Evolutionary conservation across 2,888 invertebrate species (phyloP), one percentile per base, ranked within the genome.

Genomic region (Hemithea aestivaria): DNA sequence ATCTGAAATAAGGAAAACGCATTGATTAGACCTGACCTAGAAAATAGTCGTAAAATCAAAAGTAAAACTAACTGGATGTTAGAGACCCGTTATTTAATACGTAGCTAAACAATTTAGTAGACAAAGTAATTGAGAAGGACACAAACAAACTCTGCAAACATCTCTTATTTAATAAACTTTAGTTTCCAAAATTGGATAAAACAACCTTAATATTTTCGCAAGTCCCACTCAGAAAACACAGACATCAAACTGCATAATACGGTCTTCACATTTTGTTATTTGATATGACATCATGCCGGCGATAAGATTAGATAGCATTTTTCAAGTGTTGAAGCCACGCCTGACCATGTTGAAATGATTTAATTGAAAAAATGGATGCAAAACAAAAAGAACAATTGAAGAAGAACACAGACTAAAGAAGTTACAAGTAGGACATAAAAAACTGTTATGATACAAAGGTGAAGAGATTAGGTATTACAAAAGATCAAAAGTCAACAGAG

Each of bases 251-350:
- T 63, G 58, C 58, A 66, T 45, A 40, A 12, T 25, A 34, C 46
- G 46, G 42, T 44, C 46, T 45, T 46, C 45, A 51, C 49, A 58
- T 66, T 64, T 64, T 66, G 63, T 73, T 66, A 60, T 61, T 60
- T 37, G 44, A 43, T 57, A 62, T 79, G 79, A 77, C 75, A 73
- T 82, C 77, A 78, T 55, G 42, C 49, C 35, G 40, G 46, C 50
- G 77, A 81, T 79, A 75, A 80, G 82, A 82, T 82, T 62, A 74
- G 76, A 79, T 76, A 68, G 43, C 46, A 40, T 41, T 49, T 60
- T 62, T 61, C 56, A 64, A 67, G 66, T 52, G 49, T 59, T 56
- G 53, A 58, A 57, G 62, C 66, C 69, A 59, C 74, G 51, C 75
- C 73, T 67, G 59, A 58, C 50, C 35, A 48, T 51, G 46, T 47